Conservation (phyloP, 1,140 invertebrate species). For the Eriocheir sinensis region DNA sequence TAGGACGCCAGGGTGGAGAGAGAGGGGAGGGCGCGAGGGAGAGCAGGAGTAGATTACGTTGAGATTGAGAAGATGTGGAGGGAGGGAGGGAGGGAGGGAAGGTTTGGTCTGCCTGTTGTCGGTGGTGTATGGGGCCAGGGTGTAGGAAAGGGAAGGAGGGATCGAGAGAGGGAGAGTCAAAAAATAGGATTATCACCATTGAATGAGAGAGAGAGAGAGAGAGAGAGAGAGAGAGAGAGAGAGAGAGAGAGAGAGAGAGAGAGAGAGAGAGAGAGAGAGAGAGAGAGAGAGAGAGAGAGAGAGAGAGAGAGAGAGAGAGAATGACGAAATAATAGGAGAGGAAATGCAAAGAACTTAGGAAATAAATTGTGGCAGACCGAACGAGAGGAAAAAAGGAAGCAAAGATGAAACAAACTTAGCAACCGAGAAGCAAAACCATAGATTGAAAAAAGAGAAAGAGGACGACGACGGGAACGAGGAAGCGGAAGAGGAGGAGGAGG, state of each 20-base stretch:
- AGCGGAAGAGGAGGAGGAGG: too few relatives aligned
- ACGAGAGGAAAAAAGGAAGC: too few relatives aligned
- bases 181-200: background rate
- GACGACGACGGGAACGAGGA: too few relatives aligned
- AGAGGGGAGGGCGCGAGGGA: background rate
- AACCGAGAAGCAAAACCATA: too few relatives aligned
- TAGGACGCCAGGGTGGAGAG: background rate
- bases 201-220: slow-evolving; percentile 22
- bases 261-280: background rate
- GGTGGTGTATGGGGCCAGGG: background rate
- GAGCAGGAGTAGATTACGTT: slow-evolving; percentile 24
- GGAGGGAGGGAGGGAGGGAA: background rate
- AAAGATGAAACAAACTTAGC: too few relatives aligned
- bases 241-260: background rate
- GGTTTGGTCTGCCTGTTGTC: background rate
- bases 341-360: too few relatives aligned
- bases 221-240: slow-evolving; percentile 20
- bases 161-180: background rate
- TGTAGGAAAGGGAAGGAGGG: background rate
- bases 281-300: too few relatives aligned
- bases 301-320: too few relatives aligned
- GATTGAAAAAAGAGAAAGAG: too few relatives aligned
- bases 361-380: too few relatives aligned
- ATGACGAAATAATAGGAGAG: too few relatives aligned
- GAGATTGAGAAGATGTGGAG: background rate